A percentile compares a stretch with the other conserved stretches of the same genome.
Conservation (phyloP, 1,140 invertebrate genomes). For the Papilio glaucus region DNA sequence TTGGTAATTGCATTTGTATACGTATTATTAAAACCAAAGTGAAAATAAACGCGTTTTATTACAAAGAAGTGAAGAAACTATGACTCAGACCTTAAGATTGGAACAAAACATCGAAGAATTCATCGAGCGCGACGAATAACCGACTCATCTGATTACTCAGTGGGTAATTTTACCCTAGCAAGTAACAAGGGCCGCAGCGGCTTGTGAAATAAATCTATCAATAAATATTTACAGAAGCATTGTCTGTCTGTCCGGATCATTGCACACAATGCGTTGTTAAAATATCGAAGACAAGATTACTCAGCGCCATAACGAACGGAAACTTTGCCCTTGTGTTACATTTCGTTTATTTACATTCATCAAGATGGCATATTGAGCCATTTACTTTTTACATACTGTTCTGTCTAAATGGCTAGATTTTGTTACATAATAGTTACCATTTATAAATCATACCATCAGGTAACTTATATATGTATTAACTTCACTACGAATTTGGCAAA, state of each 20-base stretch:
- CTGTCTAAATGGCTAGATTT: too few species aligned
- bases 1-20: neutral
- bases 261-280: constrained; percentile 70
- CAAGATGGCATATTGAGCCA: neutral
- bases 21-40: neutral
- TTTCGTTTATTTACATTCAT: constrained; percentile 15
- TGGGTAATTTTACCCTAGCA: constrained; percentile 68
- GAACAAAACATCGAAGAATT: constrained; percentile 54
- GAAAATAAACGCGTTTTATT: constrained; percentile 16
- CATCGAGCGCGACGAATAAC: constrained; percentile 57
- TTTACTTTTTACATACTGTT: neutral
- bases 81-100: constrained; percentile 49
- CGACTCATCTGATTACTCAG: constrained; percentile 72
- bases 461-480: too few species aligned
- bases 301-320: constrained; percentile 50
- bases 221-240: constrained; percentile 77
- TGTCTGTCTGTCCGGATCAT: constrained; percentile 67
- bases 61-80: constrained; percentile 48
- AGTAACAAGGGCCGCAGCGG: constrained; percentile 54
- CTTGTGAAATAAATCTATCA: constrained; percentile 71
- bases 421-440: too few species aligned
- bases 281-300: constrained; percentile 65
- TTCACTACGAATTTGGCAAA: too few species aligned
- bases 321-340: constrained; percentile 6
- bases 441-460: too few species aligned